phyloP scores from a whole-genome alignment of 30 jellyfish, hydroid and myxozoan species.

The Hydractinia symbiolongicarpus region DNA sequence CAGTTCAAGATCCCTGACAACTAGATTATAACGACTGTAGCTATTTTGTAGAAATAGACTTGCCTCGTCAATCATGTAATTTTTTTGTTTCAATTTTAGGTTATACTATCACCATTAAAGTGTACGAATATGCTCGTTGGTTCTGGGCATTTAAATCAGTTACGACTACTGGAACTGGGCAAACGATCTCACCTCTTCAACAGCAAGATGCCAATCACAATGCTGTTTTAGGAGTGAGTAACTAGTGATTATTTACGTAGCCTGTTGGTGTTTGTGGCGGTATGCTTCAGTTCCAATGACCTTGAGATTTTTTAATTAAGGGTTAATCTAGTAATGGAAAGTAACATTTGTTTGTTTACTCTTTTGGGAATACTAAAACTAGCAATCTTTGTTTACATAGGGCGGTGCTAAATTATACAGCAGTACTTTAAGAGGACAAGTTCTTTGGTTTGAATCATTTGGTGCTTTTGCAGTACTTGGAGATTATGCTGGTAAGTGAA shows the following conservation, averaged over 20 bases:
- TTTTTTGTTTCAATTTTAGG: not conserved
- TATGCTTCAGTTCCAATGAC: too few relatives aligned
- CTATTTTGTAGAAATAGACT: too few relatives aligned
- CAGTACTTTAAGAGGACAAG: slow-evolving; percentile 37
- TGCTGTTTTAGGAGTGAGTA: slow-evolving; percentile 33
- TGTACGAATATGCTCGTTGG: slow-evolving; percentile 34
- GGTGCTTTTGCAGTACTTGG: slow-evolving; percentile 34
- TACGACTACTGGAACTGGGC: slow-evolving; percentile 20
- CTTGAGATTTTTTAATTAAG: too few relatives aligned
- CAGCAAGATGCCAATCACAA: slow-evolving; percentile 16
- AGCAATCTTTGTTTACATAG: not conserved
- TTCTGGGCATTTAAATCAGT: slow-evolving; percentile 31
- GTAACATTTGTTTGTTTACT: too few relatives aligned
- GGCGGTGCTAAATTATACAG: slow-evolving; percentile 32
- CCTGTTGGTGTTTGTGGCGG: too few relatives aligned
- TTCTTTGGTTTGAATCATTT: slow-evolving; percentile 32
- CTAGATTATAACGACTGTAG: too few relatives aligned
- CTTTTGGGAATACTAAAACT: too few relatives aligned
- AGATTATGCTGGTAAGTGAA: slow-evolving; percentile 14
- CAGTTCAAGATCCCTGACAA: too few relatives aligned
- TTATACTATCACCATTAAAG: not conserved
- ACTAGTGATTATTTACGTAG: too few relatives aligned
- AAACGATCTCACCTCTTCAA: slow-evolving; percentile 28
- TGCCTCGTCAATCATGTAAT: too few relatives aligned
- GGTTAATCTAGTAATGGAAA: too few relatives aligned